These are phyloP conservation scores for Drosophila anomalipes DNA, from an alignment of 2,888 invertebrate species.

Conservation along the genomic window DNA sequence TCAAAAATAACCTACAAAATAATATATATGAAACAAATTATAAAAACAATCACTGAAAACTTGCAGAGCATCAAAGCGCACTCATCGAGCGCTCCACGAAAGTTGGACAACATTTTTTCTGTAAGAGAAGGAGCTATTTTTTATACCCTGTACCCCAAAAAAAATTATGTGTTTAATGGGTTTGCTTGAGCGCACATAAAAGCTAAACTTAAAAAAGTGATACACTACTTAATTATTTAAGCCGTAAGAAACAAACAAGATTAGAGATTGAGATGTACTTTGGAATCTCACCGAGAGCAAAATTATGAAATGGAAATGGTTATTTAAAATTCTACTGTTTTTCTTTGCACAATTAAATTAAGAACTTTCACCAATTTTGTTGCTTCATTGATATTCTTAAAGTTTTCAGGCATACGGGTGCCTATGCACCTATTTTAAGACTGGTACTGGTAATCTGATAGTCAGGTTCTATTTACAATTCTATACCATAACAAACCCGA, in stretches of 20 bases:
- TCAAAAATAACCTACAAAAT: constrained; percentile 36
- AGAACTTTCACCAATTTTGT: background rate
- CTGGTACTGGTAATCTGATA: constrained; percentile 1
- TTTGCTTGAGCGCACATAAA: background rate
- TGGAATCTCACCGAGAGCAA: background rate
- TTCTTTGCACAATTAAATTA: background rate
- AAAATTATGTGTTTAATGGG: background rate
- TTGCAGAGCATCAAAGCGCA: constrained; percentile 65
- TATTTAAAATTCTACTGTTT: background rate
- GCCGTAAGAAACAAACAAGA: background rate
- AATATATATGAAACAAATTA: constrained; percentile 26
- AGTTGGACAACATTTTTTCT: constrained; percentile 7
- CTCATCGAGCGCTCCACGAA: constrained; percentile 33
- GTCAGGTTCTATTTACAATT: constrained; percentile 1
- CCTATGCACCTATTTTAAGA: background rate
- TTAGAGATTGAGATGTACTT: background rate
- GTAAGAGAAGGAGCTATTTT: background rate
- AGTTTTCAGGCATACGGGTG: background rate
- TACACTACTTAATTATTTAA: background rate
- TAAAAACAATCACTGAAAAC: constrained; percentile 58
- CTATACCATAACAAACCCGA: constrained; percentile 4
- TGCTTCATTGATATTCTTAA: background rate
- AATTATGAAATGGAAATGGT: background rate
- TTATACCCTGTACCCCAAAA: constrained; percentile 17
- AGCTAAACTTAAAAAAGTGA: background rate